Percentiles rank a stretch among this genome's conserved stretches.
Evolutionary conservation across 2,113 vertebrate species (phyloP).

Genomic region (Laticauda colubrina): DNA sequence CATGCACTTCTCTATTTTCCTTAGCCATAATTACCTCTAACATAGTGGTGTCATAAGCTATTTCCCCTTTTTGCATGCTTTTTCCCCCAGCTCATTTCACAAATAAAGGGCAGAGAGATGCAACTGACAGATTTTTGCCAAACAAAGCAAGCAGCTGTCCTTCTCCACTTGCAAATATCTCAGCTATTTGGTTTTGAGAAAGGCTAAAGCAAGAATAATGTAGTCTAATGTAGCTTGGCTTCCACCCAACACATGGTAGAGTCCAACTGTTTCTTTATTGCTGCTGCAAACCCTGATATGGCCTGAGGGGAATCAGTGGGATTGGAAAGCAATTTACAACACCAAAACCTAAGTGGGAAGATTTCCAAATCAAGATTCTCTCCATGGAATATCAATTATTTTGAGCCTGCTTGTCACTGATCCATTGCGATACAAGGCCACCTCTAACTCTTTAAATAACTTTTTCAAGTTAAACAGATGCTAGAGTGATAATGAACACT

Average conservation of each 20-base stretch:
- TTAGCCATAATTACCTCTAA: background rate
- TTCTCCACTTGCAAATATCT: background rate
- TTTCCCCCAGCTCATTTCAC: background rate
- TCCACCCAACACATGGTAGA: background rate
- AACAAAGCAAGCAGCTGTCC: constrained; percentile 6
- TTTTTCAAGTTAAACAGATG: background rate
- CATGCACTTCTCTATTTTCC: background rate
- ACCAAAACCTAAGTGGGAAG: background rate
- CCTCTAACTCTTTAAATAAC: background rate
- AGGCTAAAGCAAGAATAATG: background rate
- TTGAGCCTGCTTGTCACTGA: background rate
- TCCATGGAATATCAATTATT: background rate
- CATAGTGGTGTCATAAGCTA: background rate
- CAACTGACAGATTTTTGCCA: background rate
- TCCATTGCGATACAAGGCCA: no score
- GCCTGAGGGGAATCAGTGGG: no score
- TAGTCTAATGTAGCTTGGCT: background rate
- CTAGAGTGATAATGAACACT: background rate
- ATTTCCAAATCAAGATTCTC: background rate
- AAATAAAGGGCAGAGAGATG: background rate
- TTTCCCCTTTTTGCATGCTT: no score
- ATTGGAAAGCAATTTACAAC: background rate
- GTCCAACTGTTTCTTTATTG: background rate
- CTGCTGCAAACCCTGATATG: background rate
- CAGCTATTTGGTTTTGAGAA: background rate